phyloP scores from a whole-genome alignment of 1,140 invertebrate species.

The Drosophila watanabei region DNA sequence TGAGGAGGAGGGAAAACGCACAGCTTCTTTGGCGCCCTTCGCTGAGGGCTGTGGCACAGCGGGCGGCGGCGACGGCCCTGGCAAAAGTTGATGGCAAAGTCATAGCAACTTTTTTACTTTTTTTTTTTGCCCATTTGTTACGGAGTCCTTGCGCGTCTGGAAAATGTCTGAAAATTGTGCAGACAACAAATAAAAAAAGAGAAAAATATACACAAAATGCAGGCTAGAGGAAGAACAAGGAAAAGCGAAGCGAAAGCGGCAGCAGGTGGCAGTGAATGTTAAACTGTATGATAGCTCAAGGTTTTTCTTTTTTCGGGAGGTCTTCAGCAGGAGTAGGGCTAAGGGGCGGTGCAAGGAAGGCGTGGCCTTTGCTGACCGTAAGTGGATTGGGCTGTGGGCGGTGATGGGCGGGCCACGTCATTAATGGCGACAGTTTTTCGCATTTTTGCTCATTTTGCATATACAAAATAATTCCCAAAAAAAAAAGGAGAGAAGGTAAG shows the following conservation, averaged over 20 bases:
- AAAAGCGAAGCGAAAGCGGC: slow-evolving; percentile 28
- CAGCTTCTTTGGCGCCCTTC: slow-evolving; percentile 74
- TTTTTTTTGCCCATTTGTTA: slow-evolving; percentile 49
- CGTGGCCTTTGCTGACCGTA: slow-evolving; percentile 63
- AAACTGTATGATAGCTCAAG: slow-evolving; percentile 59
- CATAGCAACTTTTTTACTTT: slow-evolving; percentile 50
- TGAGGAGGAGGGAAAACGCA: slow-evolving; percentile 53
- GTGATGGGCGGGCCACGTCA: slow-evolving; percentile 42
- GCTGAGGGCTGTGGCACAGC: slow-evolving; percentile 54
- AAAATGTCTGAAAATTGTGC: slow-evolving; percentile 83
- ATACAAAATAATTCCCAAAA: slow-evolving; percentile 59
- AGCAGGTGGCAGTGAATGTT: slow-evolving; percentile 65
- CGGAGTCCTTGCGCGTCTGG: slow-evolving; percentile 69
- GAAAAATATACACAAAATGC: neutral
- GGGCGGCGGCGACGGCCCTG: slow-evolving; percentile 56
- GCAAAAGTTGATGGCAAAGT: slow-evolving; percentile 77
- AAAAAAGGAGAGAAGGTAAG: slow-evolving; percentile 21
- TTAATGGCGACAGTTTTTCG: slow-evolving; percentile 68
- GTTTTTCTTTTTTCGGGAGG: slow-evolving; percentile 24
- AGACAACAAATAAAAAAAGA: slow-evolving; percentile 66
- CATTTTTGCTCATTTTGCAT: slow-evolving; percentile 52
- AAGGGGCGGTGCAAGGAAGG: slow-evolving; percentile 26
- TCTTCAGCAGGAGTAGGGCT: neutral
- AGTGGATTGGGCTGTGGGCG: slow-evolving; percentile 39
- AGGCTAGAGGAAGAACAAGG: slow-evolving; percentile 28